Conservation (phyloP, 2,113 vertebrate species). For the Hippocampus abdominalis region DNA sequence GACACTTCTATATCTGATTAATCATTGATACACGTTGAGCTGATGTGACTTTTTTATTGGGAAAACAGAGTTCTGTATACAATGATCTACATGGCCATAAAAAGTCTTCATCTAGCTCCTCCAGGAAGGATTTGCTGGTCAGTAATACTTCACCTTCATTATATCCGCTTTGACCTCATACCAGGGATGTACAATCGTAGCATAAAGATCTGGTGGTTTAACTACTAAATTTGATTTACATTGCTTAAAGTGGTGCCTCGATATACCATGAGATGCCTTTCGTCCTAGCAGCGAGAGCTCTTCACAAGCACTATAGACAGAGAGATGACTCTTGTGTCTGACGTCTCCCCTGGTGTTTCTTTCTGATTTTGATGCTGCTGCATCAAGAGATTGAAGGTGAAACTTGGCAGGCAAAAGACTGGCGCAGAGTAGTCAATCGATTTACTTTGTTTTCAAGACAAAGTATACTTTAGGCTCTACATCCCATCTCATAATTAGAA, state of each 20-base stretch:
- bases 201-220: constrained; percentile 23
- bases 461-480: background rate
- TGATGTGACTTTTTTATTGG: constrained; percentile 19
- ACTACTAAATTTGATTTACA: background rate
- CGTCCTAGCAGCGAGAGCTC: background rate
- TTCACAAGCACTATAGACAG: background rate
- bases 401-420: background rate
- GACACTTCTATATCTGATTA: background rate
- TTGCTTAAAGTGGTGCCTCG: background rate
- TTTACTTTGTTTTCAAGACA: background rate
- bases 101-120: constrained; percentile 74
- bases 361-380: background rate
- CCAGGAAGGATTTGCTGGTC: constrained; percentile 83
- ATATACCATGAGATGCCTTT: background rate
- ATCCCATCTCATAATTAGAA: background rate
- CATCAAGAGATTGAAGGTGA: background rate
- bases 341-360: background rate
- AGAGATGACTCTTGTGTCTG: background rate
- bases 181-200: constrained; percentile 19
- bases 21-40: constrained; percentile 10
- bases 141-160: constrained; percentile 60
- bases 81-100: constrained; percentile 75
- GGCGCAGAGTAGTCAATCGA: background rate
- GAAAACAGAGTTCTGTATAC: constrained; percentile 78
- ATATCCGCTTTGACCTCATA: constrained; percentile 12